Base-by-base conservation (phyloP, 2,113 vertebrate genomes). In the Collichthys lucidus region DNA sequence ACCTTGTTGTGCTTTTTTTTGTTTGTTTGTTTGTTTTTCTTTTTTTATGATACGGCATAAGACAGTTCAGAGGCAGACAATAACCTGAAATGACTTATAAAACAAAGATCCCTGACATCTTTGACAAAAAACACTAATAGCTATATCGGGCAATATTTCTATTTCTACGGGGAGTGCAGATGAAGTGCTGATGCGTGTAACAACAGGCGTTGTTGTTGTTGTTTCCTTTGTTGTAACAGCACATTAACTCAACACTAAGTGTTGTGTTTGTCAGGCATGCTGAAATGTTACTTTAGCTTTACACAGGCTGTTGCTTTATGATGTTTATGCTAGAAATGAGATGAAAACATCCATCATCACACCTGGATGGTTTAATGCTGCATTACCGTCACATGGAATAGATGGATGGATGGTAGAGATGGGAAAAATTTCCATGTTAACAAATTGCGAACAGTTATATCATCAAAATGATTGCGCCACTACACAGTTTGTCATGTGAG, bases 121-220 rank as follows among this genome's bases (percentile, higher is more conserved):
- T 44, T 19, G 26, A 47, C 73, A 59, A 64, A 31, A 62, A 74
- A 35, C 64, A 74, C 60, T 12, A 7, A 9, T 12, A 40, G 35
- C 15, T 42, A 19, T 16, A 35, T 24, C 59, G 19, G 53, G n/a
- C 52, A 20, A 68, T 59, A 9, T 75, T 55, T 53, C 31, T 80
- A 66, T 67, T 68, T 63, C 53, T n/a, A 50, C 49, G 55, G 57
- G 68, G 11, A 35, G 47, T 57, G 15, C 59, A 65, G 62, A 78
- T 12, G 26, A 56, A 63, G 68, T 40, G 3, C 64, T 52, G 29
- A 44, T 60, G 53, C 68, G 26, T 16, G 65, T 44, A 12, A 71
- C 15, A 68, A 40, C 42, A 57, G 17, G 20, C 1, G 29, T 29
- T 5, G 2, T 56, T 12, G 19, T 56, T 24, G 12, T 56, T 49